Evolutionary conservation across 1,140 invertebrate species (phyloP).

Genomic region (Subanguina moxae): DNA sequence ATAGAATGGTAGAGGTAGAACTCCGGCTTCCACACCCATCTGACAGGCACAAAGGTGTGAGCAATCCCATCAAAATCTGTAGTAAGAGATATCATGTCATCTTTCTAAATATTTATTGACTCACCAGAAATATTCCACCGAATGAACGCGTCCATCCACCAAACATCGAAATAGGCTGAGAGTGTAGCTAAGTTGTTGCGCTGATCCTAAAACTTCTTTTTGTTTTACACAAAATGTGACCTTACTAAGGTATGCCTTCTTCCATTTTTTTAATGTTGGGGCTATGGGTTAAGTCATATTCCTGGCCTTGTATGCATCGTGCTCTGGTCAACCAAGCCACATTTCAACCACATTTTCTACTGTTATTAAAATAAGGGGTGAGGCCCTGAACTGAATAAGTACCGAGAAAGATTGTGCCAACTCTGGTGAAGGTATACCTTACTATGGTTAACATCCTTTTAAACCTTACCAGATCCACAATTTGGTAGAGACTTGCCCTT

Average conservation of each 20-base stretch:
- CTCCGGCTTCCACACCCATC: conserved; percentile 57
- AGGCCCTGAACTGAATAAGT: conserved; percentile 1
- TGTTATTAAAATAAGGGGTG: too few relatives aligned
- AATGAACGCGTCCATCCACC: conserved; percentile 54
- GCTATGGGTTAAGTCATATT: too few relatives aligned
- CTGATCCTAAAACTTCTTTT: conserved; percentile 50
- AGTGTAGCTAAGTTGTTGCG: conserved; percentile 57
- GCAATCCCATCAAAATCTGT: conserved; percentile 47
- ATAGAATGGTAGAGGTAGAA: conserved; percentile 53
- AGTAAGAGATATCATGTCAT: too few relatives aligned
- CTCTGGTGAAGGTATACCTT: conserved; percentile 14
- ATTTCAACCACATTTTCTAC: too few relatives aligned
- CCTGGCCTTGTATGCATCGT: too few relatives aligned
- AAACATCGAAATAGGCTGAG: conserved; percentile 57
- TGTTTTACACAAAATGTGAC: background rate
- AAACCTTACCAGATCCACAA: conserved; percentile 50
- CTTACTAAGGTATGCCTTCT: too few relatives aligned
- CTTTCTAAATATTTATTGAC: background rate
- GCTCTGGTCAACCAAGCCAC: too few relatives aligned
- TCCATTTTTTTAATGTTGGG: too few relatives aligned
- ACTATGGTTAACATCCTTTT: conserved; percentile 20
- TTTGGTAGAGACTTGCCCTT: conserved; percentile 54
- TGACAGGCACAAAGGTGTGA: conserved; percentile 50
- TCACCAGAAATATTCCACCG: conserved; percentile 45
- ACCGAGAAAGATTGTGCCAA: conserved; percentile 2